phyloP scores from a whole-genome alignment of 2,888 invertebrate genomes.

The Scaptodrosophila latifasciaeformis region DNA sequence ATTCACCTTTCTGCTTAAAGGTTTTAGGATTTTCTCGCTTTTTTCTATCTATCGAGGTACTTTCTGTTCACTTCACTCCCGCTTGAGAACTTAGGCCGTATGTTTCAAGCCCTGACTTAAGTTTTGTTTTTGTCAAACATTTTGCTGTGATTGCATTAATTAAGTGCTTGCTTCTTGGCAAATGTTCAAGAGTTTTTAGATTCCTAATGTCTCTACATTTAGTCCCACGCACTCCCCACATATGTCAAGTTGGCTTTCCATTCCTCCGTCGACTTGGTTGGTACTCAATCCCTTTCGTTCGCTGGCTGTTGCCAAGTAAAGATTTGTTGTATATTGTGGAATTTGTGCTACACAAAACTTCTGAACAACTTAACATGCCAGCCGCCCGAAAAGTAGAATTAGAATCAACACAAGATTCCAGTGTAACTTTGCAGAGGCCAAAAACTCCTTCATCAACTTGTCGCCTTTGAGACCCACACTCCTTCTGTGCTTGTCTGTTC shows the following conservation, averaged over 20 bases:
- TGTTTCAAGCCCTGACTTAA: too few species aligned
- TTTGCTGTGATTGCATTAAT: constrained; percentile 53
- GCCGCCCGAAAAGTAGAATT: too few species aligned
- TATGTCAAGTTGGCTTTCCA: not conserved
- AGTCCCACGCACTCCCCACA: constrained; percentile 3
- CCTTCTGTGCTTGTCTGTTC: constrained; percentile 5
- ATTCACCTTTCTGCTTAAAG: too few species aligned
- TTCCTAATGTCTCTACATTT: not conserved
- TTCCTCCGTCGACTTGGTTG: not conserved
- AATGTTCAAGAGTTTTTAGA: constrained; percentile 24
- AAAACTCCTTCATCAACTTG: not conserved
- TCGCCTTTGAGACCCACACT: not conserved
- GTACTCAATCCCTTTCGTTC: not conserved
- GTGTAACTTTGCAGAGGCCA: constrained; percentile 39
- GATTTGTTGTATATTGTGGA: constrained; percentile 41
- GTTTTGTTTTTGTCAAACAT: constrained; percentile 38
- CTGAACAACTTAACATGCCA: constrained; percentile 41
- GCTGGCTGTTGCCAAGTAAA: constrained; percentile 20
- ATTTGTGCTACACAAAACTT: constrained; percentile 42
- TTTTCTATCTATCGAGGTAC: constrained; percentile 11
- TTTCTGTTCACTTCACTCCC: too few species aligned
- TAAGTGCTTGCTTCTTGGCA: constrained; percentile 33
- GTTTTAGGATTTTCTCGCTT: too few species aligned
- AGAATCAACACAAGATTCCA: too few species aligned
- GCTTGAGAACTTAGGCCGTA: too few species aligned